Evolutionary conservation across 2,888 invertebrate genomes (phyloP), one percentile per base, ranked within the genome.

Genomic region (Eupsilia transversa): DNA sequence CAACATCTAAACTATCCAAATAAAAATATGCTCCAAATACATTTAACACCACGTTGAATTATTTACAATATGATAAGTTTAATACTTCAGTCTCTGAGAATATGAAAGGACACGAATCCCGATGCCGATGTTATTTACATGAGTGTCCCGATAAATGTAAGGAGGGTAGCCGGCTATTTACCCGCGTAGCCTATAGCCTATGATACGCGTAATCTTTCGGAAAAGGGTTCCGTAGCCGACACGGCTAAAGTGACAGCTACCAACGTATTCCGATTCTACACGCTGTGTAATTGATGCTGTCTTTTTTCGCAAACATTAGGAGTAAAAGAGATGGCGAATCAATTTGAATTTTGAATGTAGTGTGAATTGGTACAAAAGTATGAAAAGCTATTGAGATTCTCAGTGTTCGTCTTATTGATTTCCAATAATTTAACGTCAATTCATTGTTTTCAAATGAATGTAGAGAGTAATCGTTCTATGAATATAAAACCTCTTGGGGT

Each of bases 121-220:
- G 87, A 89, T 89, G 87, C 89, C 89, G 82, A 89, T 91, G 90
- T 93, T 95, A 95, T 95, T 95, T 95, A 94, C 94, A 94, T 94
- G 92, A 91, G 90, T 89, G 91, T 93, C 90, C 89, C 91, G 90
- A 93, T 94, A 94, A 93, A 93, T 93, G 91, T 94, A 90, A 91
- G 89, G 89, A 90, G 91, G 92, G 91, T 89, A 79, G 83, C 82
- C 77, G 87, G 89, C 90, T 92, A 92, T 93, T 92, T 93, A 92
- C 92, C 91, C 91, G 84, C 88, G 87, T 86, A 83, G 89, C 87
- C 89, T 89, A 90, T 92, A 85, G 88, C 87, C 89, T 90, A 90
- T 92, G 93, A 95, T 94, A 93, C 90, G 93, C 90, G 94, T 94
- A 94, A 95, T 95, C 94, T 95, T 88, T 90, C 83, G 91, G 92